A percentile compares a stretch with the other conserved stretches of the same genome.
phyloP scores from a whole-genome alignment of 2,113 vertebrate species.

The Nibea albiflora region DNA sequence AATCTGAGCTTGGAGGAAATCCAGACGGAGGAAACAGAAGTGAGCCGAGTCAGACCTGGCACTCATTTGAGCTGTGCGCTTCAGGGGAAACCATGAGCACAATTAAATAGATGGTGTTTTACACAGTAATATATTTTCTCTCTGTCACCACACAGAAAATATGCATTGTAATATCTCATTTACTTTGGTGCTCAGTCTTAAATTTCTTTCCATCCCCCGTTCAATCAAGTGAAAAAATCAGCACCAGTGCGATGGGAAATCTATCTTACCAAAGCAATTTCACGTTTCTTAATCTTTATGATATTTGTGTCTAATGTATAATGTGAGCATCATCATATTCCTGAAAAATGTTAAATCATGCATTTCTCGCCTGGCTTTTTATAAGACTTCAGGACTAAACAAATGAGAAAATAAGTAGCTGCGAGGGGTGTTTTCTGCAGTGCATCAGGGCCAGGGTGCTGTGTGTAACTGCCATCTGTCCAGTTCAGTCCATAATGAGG shows the following conservation, averaged over 20 bases:
- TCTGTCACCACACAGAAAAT: constrained; percentile 39
- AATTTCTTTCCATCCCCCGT: background rate
- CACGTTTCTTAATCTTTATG: background rate
- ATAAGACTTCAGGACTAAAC: background rate
- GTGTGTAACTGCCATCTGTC: constrained; percentile 54
- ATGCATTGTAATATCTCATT: constrained; percentile 46
- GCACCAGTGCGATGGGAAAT: background rate
- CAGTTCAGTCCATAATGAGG: constrained; percentile 37
- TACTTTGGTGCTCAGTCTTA: constrained; percentile 23
- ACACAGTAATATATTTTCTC: constrained; percentile 61
- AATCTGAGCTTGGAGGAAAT: constrained; percentile 16
- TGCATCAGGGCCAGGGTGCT: constrained; percentile 41
- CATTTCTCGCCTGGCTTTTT: constrained; percentile 5
- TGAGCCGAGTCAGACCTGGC: constrained; percentile 39
- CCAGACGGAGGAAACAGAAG: constrained; percentile 41
- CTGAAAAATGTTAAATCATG: background rate
- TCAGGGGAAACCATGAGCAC: constrained; percentile 59
- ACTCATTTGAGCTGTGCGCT: constrained; percentile 50
- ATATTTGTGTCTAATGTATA: background rate
- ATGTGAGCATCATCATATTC: background rate
- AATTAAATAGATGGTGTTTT: constrained; percentile 66
- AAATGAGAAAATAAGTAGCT: constrained; percentile 17
- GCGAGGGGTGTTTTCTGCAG: constrained; percentile 20
- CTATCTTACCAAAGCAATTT: background rate
- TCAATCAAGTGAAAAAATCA: constrained; percentile 7